Conservation (phyloP, 2,888 invertebrate species). For the Harmothoe impar region DNA sequence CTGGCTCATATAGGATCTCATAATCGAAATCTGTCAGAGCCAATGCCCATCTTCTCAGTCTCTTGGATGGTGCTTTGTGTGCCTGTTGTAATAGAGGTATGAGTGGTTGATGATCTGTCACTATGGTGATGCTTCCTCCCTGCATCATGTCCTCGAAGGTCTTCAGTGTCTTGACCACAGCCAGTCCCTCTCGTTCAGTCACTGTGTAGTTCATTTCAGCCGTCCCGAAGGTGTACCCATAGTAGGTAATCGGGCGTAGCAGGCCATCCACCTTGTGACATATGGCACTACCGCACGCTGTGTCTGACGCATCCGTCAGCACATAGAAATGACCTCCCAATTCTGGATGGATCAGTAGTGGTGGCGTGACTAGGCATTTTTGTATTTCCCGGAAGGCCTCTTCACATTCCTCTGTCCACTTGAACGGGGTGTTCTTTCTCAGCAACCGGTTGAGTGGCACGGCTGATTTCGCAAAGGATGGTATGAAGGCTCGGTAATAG, state of each 20-base stretch:
- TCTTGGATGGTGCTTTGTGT: neutral
- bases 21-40: too few relatives aligned
- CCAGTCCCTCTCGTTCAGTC: too few relatives aligned
- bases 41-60: neutral
- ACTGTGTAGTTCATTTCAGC: too few relatives aligned
- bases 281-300: neutral
- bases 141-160: neutral
- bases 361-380: neutral
- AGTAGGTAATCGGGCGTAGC: too few relatives aligned
- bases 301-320: neutral
- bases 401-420: neutral
- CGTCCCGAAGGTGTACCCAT: too few relatives aligned
- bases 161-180: constrained; percentile 3
- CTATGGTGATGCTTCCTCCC: neutral
- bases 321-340: neutral
- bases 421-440: neutral
- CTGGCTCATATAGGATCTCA: neutral
- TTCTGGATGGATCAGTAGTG: neutral
- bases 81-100: neutral
- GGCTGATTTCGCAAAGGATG: neutral
- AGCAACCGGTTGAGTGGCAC: neutral
- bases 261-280: neutral
- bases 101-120: neutral
- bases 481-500: neutral
- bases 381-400: neutral